Evolutionary conservation across 2,797 vertebrate species (phyloP), one percentile per base, ranked within the genome.

Genomic region (Tapera naevia): DNA sequence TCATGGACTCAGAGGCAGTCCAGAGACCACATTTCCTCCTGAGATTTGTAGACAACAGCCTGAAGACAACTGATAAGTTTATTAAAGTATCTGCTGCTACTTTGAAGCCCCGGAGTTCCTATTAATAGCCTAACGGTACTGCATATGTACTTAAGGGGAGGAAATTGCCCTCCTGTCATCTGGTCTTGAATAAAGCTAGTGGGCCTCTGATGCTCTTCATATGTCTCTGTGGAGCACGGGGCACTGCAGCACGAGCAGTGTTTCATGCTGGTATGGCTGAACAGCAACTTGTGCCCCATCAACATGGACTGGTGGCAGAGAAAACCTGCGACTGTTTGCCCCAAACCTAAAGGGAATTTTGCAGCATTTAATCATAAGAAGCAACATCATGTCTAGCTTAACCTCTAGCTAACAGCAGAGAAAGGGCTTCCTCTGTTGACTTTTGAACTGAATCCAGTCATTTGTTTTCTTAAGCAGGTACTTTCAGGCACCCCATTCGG

Each of bases 1-100:
- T 39, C 93, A 65, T 1, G 27, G 46, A 19, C 82, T 91, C 37
- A 28, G 58, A 84, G n/a, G 56, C 86, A 69, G 43, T 32, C 62
- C 73, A 72, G 82, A 88, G 82, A 76, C 62, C 50, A 17, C 1
- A 0, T 50, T 88, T 54, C 16, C 87, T 72, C 32, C 73, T 28
- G 87, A 79, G 95, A 79, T 89, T 91, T 65, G 61, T 7, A 91
- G 72, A 86, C 75, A 88, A 74, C 65, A 92, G 69, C 66, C 85
- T 91, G 93, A 89, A 94, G 54, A 75, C 61, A 83, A 66, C 82
- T 80, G 93, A 83, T 95, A 96, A 96, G 88, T 95, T 96, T 93
- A 89, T 91, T 89, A 88, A 88, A 69, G 35, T 46, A 80, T 88
- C 82, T 91, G 66, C 61, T 86, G 18, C 81, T 86, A 43, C 69